Base-by-base conservation (phyloP, 2,888 invertebrate genomes). In the Cheilosia grossa region DNA sequence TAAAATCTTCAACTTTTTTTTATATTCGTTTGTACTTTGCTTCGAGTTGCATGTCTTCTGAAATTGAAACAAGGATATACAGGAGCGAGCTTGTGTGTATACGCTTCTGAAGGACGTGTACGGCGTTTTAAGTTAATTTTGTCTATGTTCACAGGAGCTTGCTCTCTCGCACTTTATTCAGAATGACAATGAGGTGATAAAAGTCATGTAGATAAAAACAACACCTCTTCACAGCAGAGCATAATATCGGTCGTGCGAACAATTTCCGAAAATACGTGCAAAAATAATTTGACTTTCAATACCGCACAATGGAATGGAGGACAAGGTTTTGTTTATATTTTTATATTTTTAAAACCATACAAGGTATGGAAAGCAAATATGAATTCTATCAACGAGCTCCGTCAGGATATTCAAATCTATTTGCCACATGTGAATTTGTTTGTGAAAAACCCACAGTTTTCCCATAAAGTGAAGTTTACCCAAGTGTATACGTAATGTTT, bases 51-150 rank as follows among this genome's bases (percentile, higher is more conserved):
- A 81, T 66, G 61, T 67, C 81, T 72, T 54, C 42, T 37, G 24
- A 75, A 75, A 74, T 80, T 70, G 81, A 81, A 85, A 77, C 81
- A 81, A 59, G 59, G 63, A 66, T 75, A 66, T 69, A 64, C 44
- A 79, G 19, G 47, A 21, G 37, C 17, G 49, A 66, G 66, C 30
- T 51, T 27, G 70, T 64, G 66, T 69, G 63, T 80, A 37, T 63
- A 49, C 42, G 44, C 58, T 74, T 47, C 40, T 53, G 42, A 58
- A 72, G 67, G 47, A 85, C 85, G 85, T 85, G 85, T 72, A 67
- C 40, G 56, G 85, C 64, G 49, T 85, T 81, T 85, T 81, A 85
- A 85, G 85, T 85, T 85, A 85, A 85, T 85, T 85, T 81, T 58
- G 64, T 69, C 47, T 15, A 56, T 44, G 17, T 44, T 15, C 17